Conservation (phyloP, 2,888 invertebrate species). For the Alloplasta piceator region DNA sequence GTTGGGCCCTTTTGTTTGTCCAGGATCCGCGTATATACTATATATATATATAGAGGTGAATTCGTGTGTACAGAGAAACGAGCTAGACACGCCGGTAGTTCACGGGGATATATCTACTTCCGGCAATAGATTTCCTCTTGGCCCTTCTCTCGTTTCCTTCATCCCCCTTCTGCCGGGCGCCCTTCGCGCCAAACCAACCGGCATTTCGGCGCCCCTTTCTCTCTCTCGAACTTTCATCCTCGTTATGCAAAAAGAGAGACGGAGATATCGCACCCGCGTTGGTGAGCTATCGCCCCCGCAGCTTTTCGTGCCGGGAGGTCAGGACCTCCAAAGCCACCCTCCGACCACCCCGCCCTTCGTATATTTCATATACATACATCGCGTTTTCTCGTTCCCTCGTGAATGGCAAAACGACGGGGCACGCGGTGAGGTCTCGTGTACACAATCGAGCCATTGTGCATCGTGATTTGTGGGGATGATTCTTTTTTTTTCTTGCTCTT, state of each 20-base stretch:
- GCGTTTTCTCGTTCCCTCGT: constrained; percentile 31
- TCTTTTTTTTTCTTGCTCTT: constrained; percentile 72
- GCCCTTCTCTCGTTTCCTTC: constrained; percentile 65
- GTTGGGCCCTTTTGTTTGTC: no score
- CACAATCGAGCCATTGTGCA: constrained; percentile 82
- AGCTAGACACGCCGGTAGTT: constrained; percentile 71
- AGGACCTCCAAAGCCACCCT: constrained; percentile 59
- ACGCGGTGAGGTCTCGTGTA: constrained; percentile 69
- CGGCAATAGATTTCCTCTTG: constrained; percentile 82
- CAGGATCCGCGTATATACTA: background rate
- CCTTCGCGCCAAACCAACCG: constrained; percentile 35
- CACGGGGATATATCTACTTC: constrained; percentile 81
- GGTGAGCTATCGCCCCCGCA: constrained; percentile 65
- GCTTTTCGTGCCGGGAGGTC: constrained; percentile 69
- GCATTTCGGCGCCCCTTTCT: constrained; percentile 47
- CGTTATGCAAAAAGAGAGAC: constrained; percentile 14
- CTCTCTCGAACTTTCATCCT: constrained; percentile 49
- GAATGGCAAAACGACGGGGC: constrained; percentile 40
- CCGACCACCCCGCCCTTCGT: no score
- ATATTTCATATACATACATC: constrained; percentile 54
- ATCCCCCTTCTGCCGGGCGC: constrained; percentile 31
- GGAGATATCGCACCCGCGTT: constrained; percentile 10
- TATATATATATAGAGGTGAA: background rate
- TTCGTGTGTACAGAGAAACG: constrained; percentile 45
- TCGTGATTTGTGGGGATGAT: constrained; percentile 83